Conservation (phyloP, 2,888 invertebrate species). For the Resseliella maxima region DNA sequence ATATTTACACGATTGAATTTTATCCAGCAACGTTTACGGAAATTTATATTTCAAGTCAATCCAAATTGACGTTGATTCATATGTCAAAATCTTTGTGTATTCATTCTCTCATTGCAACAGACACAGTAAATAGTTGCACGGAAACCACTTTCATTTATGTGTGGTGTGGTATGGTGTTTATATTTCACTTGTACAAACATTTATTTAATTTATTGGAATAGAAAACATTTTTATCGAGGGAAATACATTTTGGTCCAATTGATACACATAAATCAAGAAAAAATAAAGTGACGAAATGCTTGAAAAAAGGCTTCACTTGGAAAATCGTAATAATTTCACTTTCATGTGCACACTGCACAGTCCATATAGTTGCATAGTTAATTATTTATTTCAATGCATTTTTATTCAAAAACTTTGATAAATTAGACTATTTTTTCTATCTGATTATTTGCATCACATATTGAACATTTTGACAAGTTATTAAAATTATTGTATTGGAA, state of each 20-base stretch:
- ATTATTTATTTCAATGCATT: too few relatives aligned
- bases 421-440: too few relatives aligned
- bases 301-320: neutral
- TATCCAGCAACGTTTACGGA: too few relatives aligned
- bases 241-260: neutral
- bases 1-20: neutral
- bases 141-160: neutral
- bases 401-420: too few relatives aligned
- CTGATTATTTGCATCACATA: too few relatives aligned
- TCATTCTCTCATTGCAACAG: neutral
- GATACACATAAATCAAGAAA: neutral
- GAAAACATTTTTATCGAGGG: neutral
- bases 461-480: too few relatives aligned
- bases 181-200: conserved; percentile 28
- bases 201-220: conserved; percentile 35
- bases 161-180: neutral
- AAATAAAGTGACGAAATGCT: neutral
- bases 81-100: neutral
- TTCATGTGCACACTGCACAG: too few relatives aligned
- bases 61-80: neutral
- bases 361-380: too few relatives aligned
- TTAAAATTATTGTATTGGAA: too few relatives aligned
- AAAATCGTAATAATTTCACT: neutral
- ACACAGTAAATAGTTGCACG: neutral
- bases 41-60: too few relatives aligned